Evolutionary conservation across 2,888 invertebrate species (phyloP).

Genomic region (Serrognathus titanus): DNA sequence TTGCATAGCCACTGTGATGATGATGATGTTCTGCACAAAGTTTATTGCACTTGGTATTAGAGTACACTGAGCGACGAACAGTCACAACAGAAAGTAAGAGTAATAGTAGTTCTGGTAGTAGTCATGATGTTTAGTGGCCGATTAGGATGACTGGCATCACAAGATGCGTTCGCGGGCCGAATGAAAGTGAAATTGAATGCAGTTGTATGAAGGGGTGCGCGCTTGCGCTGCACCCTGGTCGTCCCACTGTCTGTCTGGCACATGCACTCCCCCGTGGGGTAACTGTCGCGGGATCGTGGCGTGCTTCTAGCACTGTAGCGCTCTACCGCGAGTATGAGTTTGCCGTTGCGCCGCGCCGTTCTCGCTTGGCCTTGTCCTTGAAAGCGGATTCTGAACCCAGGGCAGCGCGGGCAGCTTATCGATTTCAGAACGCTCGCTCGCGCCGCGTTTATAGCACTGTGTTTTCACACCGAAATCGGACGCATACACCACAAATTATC

Average conservation of each 20-base stretch:
- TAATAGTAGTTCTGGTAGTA: conserved; percentile 24
- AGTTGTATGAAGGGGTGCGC: conserved; percentile 34
- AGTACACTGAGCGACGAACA: conserved; percentile 3
- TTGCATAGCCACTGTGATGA: conserved; percentile 13
- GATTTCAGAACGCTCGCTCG: conserved; percentile 41
- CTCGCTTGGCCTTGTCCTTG: conserved; percentile 60
- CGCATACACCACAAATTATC: conserved; percentile 9
- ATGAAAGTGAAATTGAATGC: conserved; percentile 51
- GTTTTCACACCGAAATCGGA: conserved; percentile 24
- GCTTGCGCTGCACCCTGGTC: conserved; percentile 35
- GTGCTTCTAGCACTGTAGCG: conserved; percentile 10
- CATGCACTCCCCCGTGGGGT: conserved; percentile 48
- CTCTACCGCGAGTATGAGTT: conserved; percentile 34
- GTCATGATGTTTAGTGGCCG: not conserved
- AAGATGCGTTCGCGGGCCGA: conserved; percentile 40
- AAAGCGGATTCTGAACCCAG: conserved; percentile 51
- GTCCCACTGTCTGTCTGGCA: conserved; percentile 60
- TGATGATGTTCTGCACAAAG: not conserved
- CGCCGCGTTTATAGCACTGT: conserved; percentile 17
- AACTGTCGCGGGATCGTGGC: conserved; percentile 9
- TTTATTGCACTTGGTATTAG: conserved; percentile 12
- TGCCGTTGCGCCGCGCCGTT: not conserved
- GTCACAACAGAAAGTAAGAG: conserved; percentile 18
- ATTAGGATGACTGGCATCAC: conserved; percentile 42
- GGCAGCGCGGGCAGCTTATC: conserved; percentile 42